Percentiles rank a stretch among this genome's conserved stretches.
Evolutionary conservation across 1,140 invertebrate species (phyloP).

Genomic region (Coelopa frigida): DNA sequence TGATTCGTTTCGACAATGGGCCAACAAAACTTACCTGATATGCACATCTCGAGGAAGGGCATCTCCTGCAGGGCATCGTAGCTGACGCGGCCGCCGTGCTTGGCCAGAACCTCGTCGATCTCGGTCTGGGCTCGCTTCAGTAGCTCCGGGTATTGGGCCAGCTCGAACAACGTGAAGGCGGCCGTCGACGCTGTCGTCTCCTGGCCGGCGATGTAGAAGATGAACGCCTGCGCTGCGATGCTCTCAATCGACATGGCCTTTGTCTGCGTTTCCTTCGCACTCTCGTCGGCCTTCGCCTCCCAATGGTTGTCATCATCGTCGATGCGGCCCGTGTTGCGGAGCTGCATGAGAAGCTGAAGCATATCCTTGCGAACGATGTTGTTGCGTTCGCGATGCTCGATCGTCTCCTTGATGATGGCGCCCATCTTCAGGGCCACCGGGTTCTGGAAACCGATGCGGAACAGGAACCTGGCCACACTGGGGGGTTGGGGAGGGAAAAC

Average conservation of each 20-base stretch:
- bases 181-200: constrained; percentile 61
- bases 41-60: constrained; percentile 51
- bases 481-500: neutral
- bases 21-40: constrained; percentile 23
- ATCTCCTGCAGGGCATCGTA: constrained; percentile 51
- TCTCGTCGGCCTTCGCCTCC: constrained; percentile 18
- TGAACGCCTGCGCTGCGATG: constrained; percentile 54
- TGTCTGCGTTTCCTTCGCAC: constrained; percentile 18
- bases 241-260: constrained; percentile 45
- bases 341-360: constrained; percentile 49
- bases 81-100: constrained; percentile 45
- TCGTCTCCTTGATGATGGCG: constrained; percentile 49
- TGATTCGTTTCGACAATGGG: neutral
- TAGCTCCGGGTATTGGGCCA: constrained; percentile 53
- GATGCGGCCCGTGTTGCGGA: constrained; percentile 46
- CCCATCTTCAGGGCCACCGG: constrained; percentile 16
- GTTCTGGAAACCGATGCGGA: constrained; percentile 22
- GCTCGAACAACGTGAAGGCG: constrained; percentile 51
- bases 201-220: constrained; percentile 64
- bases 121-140: constrained; percentile 53
- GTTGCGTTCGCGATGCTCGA: constrained; percentile 48
- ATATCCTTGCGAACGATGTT: constrained; percentile 50
- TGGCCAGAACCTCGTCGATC: constrained; percentile 46
- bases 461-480: constrained; percentile 22
- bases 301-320: constrained; percentile 30